These are phyloP conservation scores for Argyresthia albistria DNA, from an alignment of 2,888 invertebrate genomes.

Conservation along the genomic window DNA sequence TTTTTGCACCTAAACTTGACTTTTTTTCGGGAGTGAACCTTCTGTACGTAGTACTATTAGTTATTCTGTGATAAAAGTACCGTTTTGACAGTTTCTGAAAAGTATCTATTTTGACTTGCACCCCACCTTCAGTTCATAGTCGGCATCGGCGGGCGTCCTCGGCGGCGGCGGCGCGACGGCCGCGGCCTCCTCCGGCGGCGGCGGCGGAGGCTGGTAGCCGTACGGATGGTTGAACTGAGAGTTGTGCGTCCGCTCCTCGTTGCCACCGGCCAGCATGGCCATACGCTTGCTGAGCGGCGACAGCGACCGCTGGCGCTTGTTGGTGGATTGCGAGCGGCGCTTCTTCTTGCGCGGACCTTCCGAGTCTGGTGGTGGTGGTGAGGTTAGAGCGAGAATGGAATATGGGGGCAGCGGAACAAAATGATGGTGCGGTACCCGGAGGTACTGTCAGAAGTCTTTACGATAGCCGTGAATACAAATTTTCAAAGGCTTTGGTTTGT, in stretches of 20 bases:
- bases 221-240: conserved; percentile 81
- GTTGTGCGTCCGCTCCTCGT: conserved; percentile 62
- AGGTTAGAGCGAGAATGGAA: too few relatives aligned
- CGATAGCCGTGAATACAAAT: too few relatives aligned
- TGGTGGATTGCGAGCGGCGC: conserved; percentile 67
- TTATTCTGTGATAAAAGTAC: too few relatives aligned
- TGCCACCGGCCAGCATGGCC: conserved; percentile 78
- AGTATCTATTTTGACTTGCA: too few relatives aligned
- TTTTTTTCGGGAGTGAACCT: too few relatives aligned
- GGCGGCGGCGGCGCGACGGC: conserved; percentile 41
- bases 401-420: too few relatives aligned
- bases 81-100: too few relatives aligned
- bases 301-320: conserved; percentile 79
- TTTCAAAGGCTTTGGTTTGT: too few relatives aligned
- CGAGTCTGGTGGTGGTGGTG: conserved; percentile 41
- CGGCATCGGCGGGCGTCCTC: conserved; percentile 64
- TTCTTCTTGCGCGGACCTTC: conserved; percentile 73
- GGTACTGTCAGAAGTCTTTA: too few relatives aligned
- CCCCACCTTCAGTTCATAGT: conserved; percentile 76
- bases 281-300: conserved; percentile 88
- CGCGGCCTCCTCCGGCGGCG: conserved; percentile 45
- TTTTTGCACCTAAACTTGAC: too few relatives aligned
- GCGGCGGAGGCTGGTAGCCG: conserved; percentile 73
- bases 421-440: too few relatives aligned
- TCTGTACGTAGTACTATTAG: too few relatives aligned